Evolutionary conservation across 2,888 invertebrate species (phyloP).

Genomic region (Mycalesis mineus): DNA sequence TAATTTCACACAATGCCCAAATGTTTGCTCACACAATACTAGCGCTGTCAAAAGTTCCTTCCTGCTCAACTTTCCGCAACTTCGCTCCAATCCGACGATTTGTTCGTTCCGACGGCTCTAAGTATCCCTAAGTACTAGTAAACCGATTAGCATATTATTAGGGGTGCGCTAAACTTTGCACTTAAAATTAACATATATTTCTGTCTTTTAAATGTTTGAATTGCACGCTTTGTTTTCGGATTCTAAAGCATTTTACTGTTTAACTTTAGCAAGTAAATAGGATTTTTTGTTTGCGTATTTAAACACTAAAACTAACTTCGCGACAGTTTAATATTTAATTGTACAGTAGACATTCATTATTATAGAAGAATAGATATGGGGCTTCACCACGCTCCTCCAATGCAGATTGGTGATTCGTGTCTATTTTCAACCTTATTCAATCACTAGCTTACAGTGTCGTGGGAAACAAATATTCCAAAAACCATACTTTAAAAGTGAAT

Average conservation of each 20-base stretch:
- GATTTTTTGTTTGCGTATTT: too few species aligned
- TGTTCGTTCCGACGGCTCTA: conserved; percentile 41
- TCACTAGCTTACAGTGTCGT: too few species aligned
- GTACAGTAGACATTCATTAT: too few species aligned
- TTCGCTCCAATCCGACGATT: conserved; percentile 44
- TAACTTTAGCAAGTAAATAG: neutral
- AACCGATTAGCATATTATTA: conserved; percentile 50
- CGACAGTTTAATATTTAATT: too few species aligned
- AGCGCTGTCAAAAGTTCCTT: conserved; percentile 38
- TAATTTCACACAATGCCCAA: neutral
- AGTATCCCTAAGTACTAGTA: conserved; percentile 41
- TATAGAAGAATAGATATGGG: too few species aligned
- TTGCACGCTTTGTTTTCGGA: conserved; percentile 5
- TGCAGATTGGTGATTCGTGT: too few species aligned
- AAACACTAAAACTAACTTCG: too few species aligned
- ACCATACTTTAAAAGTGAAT: too few species aligned
- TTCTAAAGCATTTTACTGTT: conserved; percentile 1
- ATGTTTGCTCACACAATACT: conserved; percentile 34
- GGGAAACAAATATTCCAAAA: too few species aligned
- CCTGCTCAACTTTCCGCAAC: conserved; percentile 31
- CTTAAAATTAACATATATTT: conserved; percentile 31
- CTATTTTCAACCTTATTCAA: too few species aligned
- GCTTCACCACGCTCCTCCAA: too few species aligned
- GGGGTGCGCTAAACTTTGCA: conserved; percentile 26
- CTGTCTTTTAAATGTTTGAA: conserved; percentile 21